Evolutionary conservation across 2,797 vertebrate genomes (phyloP).

Genomic region (Pempheris klunzingeri): DNA sequence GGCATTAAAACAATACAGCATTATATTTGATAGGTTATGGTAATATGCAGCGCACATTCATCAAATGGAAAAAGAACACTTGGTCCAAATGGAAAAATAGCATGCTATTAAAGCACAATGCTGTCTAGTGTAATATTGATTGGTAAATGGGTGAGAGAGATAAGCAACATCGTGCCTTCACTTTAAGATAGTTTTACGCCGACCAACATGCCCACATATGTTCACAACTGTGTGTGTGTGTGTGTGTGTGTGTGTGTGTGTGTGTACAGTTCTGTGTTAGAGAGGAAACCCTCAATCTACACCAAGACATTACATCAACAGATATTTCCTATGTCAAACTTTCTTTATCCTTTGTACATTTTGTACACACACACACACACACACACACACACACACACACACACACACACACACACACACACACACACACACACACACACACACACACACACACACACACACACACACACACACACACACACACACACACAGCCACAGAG

Average conservation of each 20-base stretch:
- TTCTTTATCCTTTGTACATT: conserved; percentile 22
- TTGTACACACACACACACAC: neutral
- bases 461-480: conserved; percentile 22
- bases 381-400: conserved; percentile 19
- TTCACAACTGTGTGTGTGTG: conserved; percentile 9
- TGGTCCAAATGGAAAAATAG: conserved; percentile 66
- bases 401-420: conserved; percentile 17
- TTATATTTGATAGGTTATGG: conserved; percentile 65
- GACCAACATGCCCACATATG: conserved; percentile 22
- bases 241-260: neutral
- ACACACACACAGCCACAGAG: conserved; percentile 39
- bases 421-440: conserved; percentile 5
- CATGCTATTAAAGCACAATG: conserved; percentile 54
- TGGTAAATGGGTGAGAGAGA: conserved; percentile 59
- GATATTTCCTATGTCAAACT: conserved; percentile 44
- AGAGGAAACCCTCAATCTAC: conserved; percentile 65
- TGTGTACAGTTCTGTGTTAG: conserved; percentile 11
- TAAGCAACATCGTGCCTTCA: conserved; percentile 27
- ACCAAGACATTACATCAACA: conserved; percentile 58
- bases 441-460: conserved; percentile 16
- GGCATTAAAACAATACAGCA: conserved; percentile 71
- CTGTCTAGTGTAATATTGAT: conserved; percentile 64
- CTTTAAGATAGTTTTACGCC: conserved; percentile 24
- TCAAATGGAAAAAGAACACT: conserved; percentile 60
- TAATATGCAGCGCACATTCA: conserved; percentile 60